phyloP scores from a whole-genome alignment of 1,140 invertebrate species.

The Centruroides sculpturatus region DNA sequence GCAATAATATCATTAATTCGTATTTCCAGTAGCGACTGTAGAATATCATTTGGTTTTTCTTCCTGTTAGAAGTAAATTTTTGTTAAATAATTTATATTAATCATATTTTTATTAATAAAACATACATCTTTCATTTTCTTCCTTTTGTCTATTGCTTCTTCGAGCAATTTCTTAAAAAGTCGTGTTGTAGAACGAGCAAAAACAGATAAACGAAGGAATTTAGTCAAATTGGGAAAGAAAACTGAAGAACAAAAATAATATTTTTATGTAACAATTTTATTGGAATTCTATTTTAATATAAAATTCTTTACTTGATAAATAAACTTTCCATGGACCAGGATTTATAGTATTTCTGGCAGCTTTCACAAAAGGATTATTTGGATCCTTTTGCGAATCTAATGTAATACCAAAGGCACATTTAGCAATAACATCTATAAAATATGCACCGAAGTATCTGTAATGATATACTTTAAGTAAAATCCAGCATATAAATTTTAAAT shows the following conservation, averaged over 20 bases:
- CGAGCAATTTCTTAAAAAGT: conserved; percentile 6
- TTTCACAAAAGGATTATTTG: conserved; percentile 6
- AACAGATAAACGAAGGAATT: no score
- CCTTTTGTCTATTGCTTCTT: conserved; percentile 3
- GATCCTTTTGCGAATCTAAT: conserved; percentile 35
- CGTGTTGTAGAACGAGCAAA: neutral
- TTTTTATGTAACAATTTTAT: no score
- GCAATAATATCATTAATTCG: no score
- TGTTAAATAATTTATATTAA: no score
- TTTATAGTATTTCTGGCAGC: conserved; percentile 13
- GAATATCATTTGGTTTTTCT: no score
- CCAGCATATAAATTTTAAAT: no score
- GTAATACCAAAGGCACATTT: conserved; percentile 41
- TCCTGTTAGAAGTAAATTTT: no score
- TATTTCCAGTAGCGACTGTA: no score
- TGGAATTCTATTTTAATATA: neutral
- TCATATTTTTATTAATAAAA: no score
- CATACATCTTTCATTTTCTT: neutral
- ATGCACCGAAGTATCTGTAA: conserved; percentile 6
- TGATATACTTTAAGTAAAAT: no score
- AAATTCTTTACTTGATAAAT: neutral
- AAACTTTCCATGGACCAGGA: neutral
- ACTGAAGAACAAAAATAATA: no score
- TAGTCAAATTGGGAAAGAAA: no score
- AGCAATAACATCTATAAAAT: conserved; percentile 41